Conservation (phyloP, 2,888 invertebrate species). For the Tolmerus cingulatus region DNA sequence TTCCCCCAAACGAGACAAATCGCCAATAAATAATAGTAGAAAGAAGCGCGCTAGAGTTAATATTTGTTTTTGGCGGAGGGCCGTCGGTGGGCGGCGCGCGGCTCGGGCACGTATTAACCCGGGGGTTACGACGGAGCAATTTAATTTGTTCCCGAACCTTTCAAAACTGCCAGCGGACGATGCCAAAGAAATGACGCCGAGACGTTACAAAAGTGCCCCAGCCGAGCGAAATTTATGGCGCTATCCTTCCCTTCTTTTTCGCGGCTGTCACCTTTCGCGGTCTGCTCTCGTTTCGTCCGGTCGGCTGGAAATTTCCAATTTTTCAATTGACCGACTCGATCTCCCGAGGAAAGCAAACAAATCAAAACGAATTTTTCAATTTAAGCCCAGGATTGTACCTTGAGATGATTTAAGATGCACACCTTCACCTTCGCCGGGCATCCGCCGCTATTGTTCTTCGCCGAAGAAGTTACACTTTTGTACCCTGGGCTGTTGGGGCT, state of each 20-base stretch:
- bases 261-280: neutral
- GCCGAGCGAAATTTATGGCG: neutral
- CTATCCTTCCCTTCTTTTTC: neutral
- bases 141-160: neutral
- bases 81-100: neutral
- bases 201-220: neutral
- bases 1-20: neutral
- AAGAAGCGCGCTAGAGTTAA: neutral
- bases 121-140: neutral
- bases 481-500: neutral
- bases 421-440: neutral
- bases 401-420: neutral
- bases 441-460: neutral
- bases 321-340: neutral
- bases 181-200: neutral
- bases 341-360: neutral
- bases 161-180: neutral
- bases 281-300: neutral
- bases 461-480: neutral
- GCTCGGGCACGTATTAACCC: neutral
- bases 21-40: neutral
- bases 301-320: neutral
- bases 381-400: neutral
- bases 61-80: neutral
- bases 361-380: neutral